Percentiles rank a stretch among this genome's conserved stretches.
These are phyloP conservation scores for Sussaba pulchella DNA, from an alignment of 2,888 invertebrate species.

Conservation along the genomic window DNA sequence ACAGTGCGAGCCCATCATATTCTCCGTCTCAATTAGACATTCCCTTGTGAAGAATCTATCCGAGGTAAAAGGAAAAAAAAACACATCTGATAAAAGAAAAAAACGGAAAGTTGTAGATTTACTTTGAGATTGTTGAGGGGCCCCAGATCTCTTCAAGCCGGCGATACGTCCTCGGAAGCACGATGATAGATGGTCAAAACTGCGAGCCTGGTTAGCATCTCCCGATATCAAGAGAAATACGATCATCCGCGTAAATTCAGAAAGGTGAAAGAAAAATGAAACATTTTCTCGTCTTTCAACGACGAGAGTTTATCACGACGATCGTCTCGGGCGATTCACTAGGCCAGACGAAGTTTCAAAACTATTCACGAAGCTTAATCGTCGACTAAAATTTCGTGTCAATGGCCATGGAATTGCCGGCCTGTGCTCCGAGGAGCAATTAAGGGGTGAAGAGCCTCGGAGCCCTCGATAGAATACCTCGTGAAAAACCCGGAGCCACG, in stretches of 20 bases:
- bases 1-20: too few species aligned
- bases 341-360: conserved; percentile 24
- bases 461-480: conserved; percentile 35
- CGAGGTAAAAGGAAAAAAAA: too few species aligned
- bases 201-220: neutral
- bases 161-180: neutral
- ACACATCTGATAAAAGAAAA: neutral
- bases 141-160: neutral
- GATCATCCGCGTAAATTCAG: neutral
- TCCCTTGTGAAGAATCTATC: too few species aligned
- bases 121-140: neutral
- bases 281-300: neutral
- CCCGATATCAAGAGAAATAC: too few species aligned
- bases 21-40: too few species aligned
- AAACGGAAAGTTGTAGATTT: neutral
- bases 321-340: conserved; percentile 25
- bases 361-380: conserved; percentile 6
- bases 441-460: conserved; percentile 11
- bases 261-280: neutral
- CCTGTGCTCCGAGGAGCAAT: conserved; percentile 9
- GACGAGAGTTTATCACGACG: neutral
- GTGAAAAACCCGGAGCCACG: neutral
- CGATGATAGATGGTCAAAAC: neutral
- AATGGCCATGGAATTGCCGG: conserved; percentile 9
- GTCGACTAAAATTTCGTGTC: conserved; percentile 29